Base-by-base conservation (phyloP, 30 jellyfish, hydroid and myxozoan species). In the Aurelia coerulea region DNA sequence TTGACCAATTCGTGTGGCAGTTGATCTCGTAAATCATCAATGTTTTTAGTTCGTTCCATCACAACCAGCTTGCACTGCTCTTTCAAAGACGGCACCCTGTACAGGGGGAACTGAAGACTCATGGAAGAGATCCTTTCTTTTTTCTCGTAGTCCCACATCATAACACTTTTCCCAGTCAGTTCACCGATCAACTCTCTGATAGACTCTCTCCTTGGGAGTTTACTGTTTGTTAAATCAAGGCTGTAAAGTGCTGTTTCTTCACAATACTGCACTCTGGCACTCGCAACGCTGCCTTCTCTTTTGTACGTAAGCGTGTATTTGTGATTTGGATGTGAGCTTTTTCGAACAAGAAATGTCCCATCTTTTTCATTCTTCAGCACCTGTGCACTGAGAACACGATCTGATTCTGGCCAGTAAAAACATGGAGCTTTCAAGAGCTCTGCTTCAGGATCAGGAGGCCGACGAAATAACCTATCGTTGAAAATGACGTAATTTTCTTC, bases 321-420 rank as follows among this genome's bases (percentile, higher is more conserved):
- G 69, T 69, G 62, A 17, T 14, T 62, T 15, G 92, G 84, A 39
- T 83, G 86, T 1, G 92, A 83, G 34, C 80, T 60, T 72, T 73
- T 83, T 60, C 92, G 76, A n/a, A 83, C 85, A 19, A 83, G 56
- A 42, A 69, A 83, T 31, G 80, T 62, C 5, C 92, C 92, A 51
- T 68, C 73, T 15, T 60, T 66, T 19, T 73, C 64, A 64, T 83
- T 35, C 62, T 70, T 49, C 6, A 83, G 60, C 53, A 83, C 60
- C 12, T 29, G 18, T 9, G 52, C 78, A 54, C 92, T 71, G 13
- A 2, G 56, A 4, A 12, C 56, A n/a, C 72, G 19, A 58, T 60
- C 77, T 12, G 58, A 72, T 4, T 83, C 92, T 9, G 92, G 92
- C 92, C 92, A 83, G 41, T 68, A 83, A 59, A 68, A 83, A 71